Evolutionary conservation across 1,140 invertebrate species (phyloP).

Genomic region (Pectinophora gossypiella): DNA sequence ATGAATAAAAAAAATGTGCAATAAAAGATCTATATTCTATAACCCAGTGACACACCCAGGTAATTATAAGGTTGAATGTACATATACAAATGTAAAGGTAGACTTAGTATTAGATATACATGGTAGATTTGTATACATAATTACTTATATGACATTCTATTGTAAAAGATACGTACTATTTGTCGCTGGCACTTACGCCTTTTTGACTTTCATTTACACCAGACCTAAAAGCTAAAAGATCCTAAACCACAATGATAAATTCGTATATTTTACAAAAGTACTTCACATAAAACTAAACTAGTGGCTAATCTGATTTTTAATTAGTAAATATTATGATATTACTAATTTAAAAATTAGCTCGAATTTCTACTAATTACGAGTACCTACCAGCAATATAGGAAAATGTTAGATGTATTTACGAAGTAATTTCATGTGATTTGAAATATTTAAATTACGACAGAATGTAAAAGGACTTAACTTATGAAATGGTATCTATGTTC

Average conservation of each 20-base stretch:
- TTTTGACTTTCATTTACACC: no score
- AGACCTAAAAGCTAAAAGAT: no score
- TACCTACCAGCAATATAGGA: constrained; percentile 16
- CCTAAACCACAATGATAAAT: no score
- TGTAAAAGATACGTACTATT: no score
- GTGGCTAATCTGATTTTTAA: constrained; percentile 27
- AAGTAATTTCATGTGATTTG: constrained; percentile 23
- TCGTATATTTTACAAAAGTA: no score
- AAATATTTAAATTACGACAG: not conserved
- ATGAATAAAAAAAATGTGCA: constrained; percentile 3
- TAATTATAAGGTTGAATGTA: constrained; percentile 17
- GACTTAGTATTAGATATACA: constrained; percentile 28
- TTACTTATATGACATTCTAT: no score
- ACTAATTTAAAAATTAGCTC: constrained; percentile 32
- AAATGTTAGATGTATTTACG: constrained; percentile 16
- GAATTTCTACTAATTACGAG: constrained; percentile 19
- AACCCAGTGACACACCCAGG: constrained; percentile 15
- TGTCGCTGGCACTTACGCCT: no score
- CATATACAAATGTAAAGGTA: constrained; percentile 16
- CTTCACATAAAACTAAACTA: no score
- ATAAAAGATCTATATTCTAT: constrained; percentile 13
- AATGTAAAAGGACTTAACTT: no score
- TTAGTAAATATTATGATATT: constrained; percentile 33
- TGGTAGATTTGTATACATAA: constrained; percentile 22
- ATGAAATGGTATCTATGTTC: no score